Evolutionary conservation across 2,797 vertebrate species (phyloP).

Genomic region (Hephaestus fuliginosus): DNA sequence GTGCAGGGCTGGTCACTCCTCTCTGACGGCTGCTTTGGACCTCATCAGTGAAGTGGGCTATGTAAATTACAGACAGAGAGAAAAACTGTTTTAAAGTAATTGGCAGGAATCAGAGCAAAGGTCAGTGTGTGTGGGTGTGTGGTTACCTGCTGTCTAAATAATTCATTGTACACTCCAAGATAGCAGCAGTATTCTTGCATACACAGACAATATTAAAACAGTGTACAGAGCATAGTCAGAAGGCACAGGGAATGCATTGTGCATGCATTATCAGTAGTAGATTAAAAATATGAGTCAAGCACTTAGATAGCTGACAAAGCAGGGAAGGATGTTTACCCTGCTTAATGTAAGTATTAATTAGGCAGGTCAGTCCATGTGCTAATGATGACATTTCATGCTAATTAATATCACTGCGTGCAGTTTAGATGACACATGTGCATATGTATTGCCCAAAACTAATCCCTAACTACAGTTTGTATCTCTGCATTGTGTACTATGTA

Average conservation of each 20-base stretch:
- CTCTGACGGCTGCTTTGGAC: constrained; percentile 81
- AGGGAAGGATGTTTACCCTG: constrained; percentile 42
- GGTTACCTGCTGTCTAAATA: constrained; percentile 73
- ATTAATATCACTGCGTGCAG: too few relatives aligned
- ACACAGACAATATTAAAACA: neutral
- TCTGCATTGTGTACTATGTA: constrained; percentile 13
- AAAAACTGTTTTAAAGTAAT: constrained; percentile 71
- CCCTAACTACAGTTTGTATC: constrained; percentile 8
- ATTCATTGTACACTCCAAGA: constrained; percentile 62
- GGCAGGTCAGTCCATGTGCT: constrained; percentile 35
- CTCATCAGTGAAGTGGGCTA: constrained; percentile 81
- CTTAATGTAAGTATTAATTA: constrained; percentile 72
- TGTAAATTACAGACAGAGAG: constrained; percentile 73
- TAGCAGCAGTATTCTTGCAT: constrained; percentile 26
- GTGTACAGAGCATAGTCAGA: neutral
- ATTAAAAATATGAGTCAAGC: constrained; percentile 36
- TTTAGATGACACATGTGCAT: neutral
- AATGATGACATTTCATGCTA: too few relatives aligned
- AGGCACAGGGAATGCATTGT: constrained; percentile 10
- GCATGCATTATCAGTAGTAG: constrained; percentile 16
- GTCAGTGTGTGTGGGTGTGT: constrained; percentile 57
- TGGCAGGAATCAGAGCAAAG: constrained; percentile 63
- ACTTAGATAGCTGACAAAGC: constrained; percentile 38
- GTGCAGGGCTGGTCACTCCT: constrained; percentile 79
- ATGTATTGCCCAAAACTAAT: neutral